A percentile compares a stretch with the other conserved stretches of the same genome.
Conservation (phyloP, 2,113 vertebrate genomes). For the Carassius carassius region DNA sequence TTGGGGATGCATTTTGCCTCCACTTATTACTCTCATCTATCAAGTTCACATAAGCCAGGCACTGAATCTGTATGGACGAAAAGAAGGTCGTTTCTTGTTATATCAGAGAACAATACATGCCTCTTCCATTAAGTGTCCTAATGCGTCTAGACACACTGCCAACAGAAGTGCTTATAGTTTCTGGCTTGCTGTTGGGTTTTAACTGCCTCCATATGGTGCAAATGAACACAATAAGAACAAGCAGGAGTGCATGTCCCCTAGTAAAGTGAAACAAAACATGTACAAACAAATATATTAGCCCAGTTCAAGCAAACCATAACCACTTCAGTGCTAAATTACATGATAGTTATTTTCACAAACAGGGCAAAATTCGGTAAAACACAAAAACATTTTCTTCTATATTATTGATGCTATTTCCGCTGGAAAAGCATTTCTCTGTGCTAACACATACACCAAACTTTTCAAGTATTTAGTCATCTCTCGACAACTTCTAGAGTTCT, state of each 20-base stretch:
- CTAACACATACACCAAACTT: background rate
- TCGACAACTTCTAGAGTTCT: background rate
- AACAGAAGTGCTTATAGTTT: constrained; percentile 18
- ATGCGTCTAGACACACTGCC: background rate
- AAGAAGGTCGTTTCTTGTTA: constrained; percentile 1
- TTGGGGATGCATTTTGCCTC: background rate
- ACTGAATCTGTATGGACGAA: background rate
- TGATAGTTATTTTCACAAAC: background rate
- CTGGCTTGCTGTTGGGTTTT: background rate
- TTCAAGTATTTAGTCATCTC: background rate
- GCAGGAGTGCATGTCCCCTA: background rate
- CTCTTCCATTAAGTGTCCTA: background rate
- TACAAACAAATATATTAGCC: background rate
- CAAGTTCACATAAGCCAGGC: constrained; percentile 10
- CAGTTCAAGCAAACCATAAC: background rate
- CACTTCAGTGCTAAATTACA: background rate
- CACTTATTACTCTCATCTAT: background rate
- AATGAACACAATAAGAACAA: background rate
- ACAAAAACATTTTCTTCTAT: background rate
- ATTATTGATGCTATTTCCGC: background rate
- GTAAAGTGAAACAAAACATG: background rate
- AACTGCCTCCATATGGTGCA: background rate
- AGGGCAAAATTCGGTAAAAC: background rate
- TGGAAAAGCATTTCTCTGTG: background rate
- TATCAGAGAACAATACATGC: background rate